Percentiles rank a stretch among this genome's conserved stretches.
These are phyloP conservation scores for Plebejus argus DNA, from an alignment of 2,888 invertebrate genomes.

Conservation along the genomic window DNA sequence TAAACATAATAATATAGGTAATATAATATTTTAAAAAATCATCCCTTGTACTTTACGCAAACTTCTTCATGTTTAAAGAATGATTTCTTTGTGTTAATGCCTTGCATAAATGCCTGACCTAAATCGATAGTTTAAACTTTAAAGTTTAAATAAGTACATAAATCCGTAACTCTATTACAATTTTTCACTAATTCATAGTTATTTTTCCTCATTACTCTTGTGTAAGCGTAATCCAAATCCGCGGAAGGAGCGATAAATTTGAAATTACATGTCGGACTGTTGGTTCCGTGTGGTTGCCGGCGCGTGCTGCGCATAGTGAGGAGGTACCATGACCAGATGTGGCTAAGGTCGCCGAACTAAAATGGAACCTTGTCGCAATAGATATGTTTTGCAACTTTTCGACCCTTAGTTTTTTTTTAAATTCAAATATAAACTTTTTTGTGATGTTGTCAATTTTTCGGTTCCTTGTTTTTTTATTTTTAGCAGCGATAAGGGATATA, in stretches of 20 bases:
- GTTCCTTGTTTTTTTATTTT: neutral
- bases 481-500: too few relatives aligned
- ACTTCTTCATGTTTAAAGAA: too few relatives aligned
- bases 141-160: too few relatives aligned
- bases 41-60: too few relatives aligned
- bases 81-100: too few relatives aligned
- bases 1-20: too few relatives aligned
- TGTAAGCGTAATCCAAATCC: neutral
- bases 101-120: too few relatives aligned
- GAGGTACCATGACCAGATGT: conserved; percentile 18
- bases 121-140: too few relatives aligned
- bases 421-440: too few relatives aligned
- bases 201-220: neutral
- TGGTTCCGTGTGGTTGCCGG: conserved; percentile 18
- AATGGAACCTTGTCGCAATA: conserved; percentile 20
- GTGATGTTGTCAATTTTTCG: too few relatives aligned
- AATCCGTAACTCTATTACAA: too few relatives aligned
- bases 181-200: neutral
- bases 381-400: neutral
- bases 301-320: neutral
- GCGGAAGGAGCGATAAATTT: conserved; percentile 14
- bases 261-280: neutral
- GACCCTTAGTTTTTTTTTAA: neutral
- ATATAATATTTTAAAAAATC: too few relatives aligned
- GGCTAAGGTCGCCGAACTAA: conserved; percentile 4